Percentiles rank a stretch among this genome's conserved stretches.
phyloP scores from a whole-genome alignment of 2,888 invertebrate species.

The Agrotis ipsilon region DNA sequence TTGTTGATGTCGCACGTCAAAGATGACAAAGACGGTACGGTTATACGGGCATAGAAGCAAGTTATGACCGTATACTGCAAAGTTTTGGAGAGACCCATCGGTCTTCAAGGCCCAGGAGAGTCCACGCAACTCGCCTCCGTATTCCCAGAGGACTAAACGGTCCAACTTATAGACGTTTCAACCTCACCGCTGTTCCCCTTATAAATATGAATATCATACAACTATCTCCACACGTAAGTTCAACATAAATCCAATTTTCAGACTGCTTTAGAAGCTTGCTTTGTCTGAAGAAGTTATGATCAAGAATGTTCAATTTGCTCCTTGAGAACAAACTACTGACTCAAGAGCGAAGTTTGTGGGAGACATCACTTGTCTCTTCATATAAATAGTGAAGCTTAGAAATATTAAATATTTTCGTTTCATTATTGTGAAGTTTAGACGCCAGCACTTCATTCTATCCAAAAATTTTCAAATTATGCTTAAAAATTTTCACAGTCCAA shows the following conservation, averaged over 20 bases:
- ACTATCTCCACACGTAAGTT: background rate
- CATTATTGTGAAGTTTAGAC: background rate
- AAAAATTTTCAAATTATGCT: too few species aligned
- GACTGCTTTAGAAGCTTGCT: conserved; percentile 30
- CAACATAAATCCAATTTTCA: conserved; percentile 38
- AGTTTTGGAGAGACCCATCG: background rate
- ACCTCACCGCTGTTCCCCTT: background rate
- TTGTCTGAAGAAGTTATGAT: conserved; percentile 46
- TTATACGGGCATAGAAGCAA: too few species aligned
- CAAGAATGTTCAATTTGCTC: conserved; percentile 37
- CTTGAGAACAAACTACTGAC: conserved; percentile 30
- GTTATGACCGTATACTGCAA: background rate
- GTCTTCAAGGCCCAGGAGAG: conserved; percentile 4
- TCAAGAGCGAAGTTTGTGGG: conserved; percentile 26
- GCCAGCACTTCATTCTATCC: too few species aligned
- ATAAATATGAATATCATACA: conserved; percentile 11
- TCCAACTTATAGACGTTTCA: background rate
- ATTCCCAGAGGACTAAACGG: background rate
- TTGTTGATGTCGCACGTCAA: too few species aligned
- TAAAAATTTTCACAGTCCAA: too few species aligned
- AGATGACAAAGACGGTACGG: background rate
- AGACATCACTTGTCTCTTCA: conserved; percentile 5
- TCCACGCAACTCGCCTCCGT: background rate
- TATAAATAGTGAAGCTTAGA: conserved; percentile 11
- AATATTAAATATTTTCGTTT: conserved; percentile 4